phyloP scores from a whole-genome alignment of 2,113 vertebrate species.

The Baryphthengus martii region DNA sequence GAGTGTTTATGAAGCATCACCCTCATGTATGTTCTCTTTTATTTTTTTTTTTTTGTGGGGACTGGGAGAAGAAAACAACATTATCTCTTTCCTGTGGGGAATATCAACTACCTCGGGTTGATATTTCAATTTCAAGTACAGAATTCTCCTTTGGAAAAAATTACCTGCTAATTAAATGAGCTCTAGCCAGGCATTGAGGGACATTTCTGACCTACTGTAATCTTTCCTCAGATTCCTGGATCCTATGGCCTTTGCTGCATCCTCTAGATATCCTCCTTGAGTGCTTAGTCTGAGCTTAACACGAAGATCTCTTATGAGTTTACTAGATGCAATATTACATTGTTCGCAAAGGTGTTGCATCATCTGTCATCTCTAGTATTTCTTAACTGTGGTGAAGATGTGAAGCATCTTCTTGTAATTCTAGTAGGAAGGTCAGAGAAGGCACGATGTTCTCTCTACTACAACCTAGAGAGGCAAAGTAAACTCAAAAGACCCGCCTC shows the following conservation, averaged over 20 bases:
- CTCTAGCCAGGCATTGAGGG: neutral
- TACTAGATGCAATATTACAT: neutral
- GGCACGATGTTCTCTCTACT: neutral
- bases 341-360: neutral
- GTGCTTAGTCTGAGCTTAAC: neutral
- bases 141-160: neutral
- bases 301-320: neutral
- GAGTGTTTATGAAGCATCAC: neutral
- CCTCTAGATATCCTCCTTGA: no score
- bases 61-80: neutral
- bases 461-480: neutral
- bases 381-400: neutral
- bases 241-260: neutral
- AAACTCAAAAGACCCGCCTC: neutral
- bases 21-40: neutral
- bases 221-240: neutral
- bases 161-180: neutral
- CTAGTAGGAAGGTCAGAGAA: neutral
- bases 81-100: neutral
- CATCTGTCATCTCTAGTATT: neutral
- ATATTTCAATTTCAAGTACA: neutral
- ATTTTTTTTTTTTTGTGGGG: neutral
- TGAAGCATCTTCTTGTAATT: neutral
- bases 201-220: neutral
- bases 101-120: neutral